Conservation (phyloP, 2,888 invertebrate genomes). For the Eubasilissa splendida region DNA sequence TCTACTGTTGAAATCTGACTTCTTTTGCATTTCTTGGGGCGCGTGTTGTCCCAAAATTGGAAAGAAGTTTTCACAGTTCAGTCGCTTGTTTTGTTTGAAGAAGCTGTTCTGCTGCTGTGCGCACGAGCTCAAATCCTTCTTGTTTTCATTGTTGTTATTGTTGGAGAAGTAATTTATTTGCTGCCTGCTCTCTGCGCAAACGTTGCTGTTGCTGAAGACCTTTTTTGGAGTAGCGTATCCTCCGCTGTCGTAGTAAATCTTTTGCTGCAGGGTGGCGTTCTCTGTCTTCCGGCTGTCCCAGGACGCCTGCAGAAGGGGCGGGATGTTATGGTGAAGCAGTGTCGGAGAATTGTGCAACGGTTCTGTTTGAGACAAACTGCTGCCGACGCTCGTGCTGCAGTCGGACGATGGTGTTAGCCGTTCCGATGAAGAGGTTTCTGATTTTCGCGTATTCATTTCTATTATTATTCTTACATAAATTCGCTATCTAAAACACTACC, state of each 20-base stretch:
- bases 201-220: constrained; percentile 18
- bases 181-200: background rate
- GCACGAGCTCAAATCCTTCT: constrained; percentile 28
- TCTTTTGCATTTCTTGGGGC: constrained; percentile 8
- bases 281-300: constrained; percentile 29
- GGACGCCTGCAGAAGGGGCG: background rate
- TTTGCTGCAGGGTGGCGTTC: constrained; percentile 26
- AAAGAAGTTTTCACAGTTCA: constrained; percentile 41
- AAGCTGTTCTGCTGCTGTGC: constrained; percentile 25
- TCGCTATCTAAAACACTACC: background rate
- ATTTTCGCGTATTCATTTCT: constrained; percentile 15
- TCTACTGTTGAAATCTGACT: constrained; percentile 9
- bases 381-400: constrained; percentile 28
- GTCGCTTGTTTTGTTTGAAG: background rate
- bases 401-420: constrained; percentile 26
- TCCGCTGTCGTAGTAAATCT: constrained; percentile 37
- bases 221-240: constrained; percentile 22
- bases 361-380: background rate
- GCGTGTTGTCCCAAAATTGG: constrained; percentile 18
- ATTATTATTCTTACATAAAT: background rate
- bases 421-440: constrained; percentile 23
- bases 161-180: constrained; percentile 25
- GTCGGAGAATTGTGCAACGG: background rate
- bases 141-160: constrained; percentile 27
- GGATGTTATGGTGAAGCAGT: background rate